phyloP scores from a whole-genome alignment of 2,797 vertebrate species.

The Borostomias antarcticus region DNA sequence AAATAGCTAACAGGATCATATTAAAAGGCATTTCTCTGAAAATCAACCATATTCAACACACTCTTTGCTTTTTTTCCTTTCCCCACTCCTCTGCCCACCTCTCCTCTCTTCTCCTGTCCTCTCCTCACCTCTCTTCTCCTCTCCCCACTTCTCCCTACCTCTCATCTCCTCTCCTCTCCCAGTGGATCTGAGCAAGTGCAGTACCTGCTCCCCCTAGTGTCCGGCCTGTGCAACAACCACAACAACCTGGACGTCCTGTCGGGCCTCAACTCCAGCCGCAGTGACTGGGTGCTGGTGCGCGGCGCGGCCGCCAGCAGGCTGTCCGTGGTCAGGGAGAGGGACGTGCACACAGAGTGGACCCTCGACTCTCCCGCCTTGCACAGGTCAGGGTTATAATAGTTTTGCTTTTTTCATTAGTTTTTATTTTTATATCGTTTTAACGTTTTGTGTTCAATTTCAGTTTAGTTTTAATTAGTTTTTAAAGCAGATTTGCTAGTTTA shows the following conservation, averaged over 20 bases:
- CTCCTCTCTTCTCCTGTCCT: conserved; percentile 3
- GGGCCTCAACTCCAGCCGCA: conserved; percentile 65
- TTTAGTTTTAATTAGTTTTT: too few relatives aligned
- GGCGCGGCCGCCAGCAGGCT: conserved; percentile 56
- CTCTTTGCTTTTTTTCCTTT: too few relatives aligned
- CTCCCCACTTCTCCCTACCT: not conserved
- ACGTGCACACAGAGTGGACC: conserved; percentile 67
- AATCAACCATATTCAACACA: too few relatives aligned
- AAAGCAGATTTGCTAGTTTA: too few relatives aligned
- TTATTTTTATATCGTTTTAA: too few relatives aligned
- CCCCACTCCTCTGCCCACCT: not conserved
- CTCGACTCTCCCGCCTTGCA: too few relatives aligned
- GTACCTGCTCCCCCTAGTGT: conserved; percentile 74
- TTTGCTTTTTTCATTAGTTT: too few relatives aligned
- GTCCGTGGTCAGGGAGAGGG: conserved; percentile 67
- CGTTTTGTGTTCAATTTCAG: too few relatives aligned
- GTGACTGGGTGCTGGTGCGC: conserved; percentile 73
- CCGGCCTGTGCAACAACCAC: conserved; percentile 66
- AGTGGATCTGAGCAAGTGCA: conserved; percentile 65
- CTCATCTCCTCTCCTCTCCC: conserved; percentile 5
- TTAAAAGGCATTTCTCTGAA: too few relatives aligned
- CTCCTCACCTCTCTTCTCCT: not conserved
- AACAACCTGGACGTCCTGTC: conserved; percentile 67
- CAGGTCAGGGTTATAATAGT: too few relatives aligned
- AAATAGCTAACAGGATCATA: too few relatives aligned